phyloP scores from a whole-genome alignment of 2,113 vertebrate species.

The Lophotis ruficrista region DNA sequence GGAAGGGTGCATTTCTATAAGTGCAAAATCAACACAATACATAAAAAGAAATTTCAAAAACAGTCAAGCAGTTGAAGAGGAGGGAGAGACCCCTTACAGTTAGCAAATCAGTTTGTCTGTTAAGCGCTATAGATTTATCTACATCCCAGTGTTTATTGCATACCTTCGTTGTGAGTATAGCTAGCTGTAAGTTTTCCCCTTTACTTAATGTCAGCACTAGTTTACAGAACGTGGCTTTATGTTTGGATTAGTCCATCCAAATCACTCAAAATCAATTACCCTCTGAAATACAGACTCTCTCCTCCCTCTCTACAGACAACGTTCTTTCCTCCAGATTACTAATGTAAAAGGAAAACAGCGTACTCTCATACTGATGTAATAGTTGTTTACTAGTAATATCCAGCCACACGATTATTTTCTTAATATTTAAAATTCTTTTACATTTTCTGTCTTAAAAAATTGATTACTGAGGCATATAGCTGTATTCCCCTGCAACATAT shows the following conservation, averaged over 20 bases:
- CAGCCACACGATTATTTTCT: background rate
- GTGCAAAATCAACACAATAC: background rate
- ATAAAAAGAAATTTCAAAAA: background rate
- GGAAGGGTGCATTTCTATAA: conserved; percentile 12
- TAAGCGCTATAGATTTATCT: background rate
- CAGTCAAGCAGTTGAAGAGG: background rate
- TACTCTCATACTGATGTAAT: background rate
- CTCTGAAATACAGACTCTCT: conserved; percentile 3
- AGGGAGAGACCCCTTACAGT: background rate
- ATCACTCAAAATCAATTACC: background rate
- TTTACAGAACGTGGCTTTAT: background rate
- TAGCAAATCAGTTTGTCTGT: background rate
- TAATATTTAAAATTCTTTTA: background rate
- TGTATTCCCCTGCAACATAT: background rate
- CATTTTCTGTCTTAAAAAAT: background rate
- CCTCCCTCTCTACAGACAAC: background rate
- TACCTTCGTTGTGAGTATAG: background rate
- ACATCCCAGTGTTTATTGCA: background rate
- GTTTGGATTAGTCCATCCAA: conserved; percentile 28
- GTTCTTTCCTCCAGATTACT: background rate
- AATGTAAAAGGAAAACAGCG: background rate
- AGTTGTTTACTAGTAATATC: background rate
- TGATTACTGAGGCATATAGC: background rate
- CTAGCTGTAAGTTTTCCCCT: background rate
- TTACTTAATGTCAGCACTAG: background rate